These are phyloP conservation scores for Entelurus aequoreus DNA, from an alignment of 2,113 vertebrate species.

Conservation along the genomic window DNA sequence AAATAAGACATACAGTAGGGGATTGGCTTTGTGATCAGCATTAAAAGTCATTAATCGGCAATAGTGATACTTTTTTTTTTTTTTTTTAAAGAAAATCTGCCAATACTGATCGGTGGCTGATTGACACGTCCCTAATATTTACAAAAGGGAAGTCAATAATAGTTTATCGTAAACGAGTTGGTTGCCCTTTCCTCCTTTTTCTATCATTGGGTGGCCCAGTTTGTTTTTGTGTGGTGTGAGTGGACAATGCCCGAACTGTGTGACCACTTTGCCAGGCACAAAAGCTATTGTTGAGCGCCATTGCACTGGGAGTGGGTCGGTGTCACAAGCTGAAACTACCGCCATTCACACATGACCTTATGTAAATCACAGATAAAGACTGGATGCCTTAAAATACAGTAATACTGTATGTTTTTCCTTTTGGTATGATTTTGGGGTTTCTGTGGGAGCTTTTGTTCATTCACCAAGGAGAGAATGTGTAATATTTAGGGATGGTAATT, in stretches of 20 bases:
- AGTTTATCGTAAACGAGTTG: conserved; percentile 24
- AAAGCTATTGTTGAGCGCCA: conserved; percentile 66
- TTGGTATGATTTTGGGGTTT: too few relatives aligned
- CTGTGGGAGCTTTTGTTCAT: not conserved
- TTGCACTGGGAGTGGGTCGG: conserved; percentile 48
- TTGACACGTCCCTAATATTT: conserved; percentile 6
- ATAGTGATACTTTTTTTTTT: too few relatives aligned
- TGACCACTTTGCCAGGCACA: conserved; percentile 51
- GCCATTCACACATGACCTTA: conserved; percentile 23
- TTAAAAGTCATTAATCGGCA: too few relatives aligned
- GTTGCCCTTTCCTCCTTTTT: conserved; percentile 17
- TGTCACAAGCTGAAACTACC: conserved; percentile 49
- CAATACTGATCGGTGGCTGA: too few relatives aligned
- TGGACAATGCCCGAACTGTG: conserved; percentile 62
- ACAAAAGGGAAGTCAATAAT: conserved; percentile 47
- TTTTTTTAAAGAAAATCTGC: too few relatives aligned
- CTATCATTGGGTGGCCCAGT: conserved; percentile 59
- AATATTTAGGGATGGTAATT: too few relatives aligned
- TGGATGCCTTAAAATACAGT: not conserved
- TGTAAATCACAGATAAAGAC: conserved; percentile 14
- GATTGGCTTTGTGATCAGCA: too few relatives aligned
- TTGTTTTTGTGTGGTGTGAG: conserved; percentile 67
- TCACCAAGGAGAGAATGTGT: too few relatives aligned
- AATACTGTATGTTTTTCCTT: not conserved
- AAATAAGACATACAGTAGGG: too few relatives aligned